Percentiles rank a stretch among this genome's conserved stretches.
Conservation (phyloP, 2,888 invertebrate species). For the Periphyllus acericola region DNA sequence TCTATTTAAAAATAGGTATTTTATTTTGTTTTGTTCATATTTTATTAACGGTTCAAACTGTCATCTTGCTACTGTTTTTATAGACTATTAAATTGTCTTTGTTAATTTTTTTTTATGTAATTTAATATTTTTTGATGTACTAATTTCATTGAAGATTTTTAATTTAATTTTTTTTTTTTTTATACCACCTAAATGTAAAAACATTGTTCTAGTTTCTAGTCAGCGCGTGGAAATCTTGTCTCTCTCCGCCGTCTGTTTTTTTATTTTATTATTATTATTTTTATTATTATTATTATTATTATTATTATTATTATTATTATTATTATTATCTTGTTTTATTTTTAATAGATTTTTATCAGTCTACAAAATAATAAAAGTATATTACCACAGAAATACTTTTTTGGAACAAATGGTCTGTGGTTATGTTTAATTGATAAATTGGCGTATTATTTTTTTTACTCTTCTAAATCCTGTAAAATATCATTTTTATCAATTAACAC, state of each 20-base stretch:
- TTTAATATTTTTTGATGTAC: slow-evolving; percentile 53
- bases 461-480: neutral
- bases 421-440: slow-evolving; percentile 4
- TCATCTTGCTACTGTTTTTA: slow-evolving; percentile 9
- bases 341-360: neutral
- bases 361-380: slow-evolving; percentile 4
- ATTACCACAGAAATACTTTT: slow-evolving; percentile 25
- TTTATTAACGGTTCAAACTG: slow-evolving; percentile 16
- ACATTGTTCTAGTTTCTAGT: slow-evolving; percentile 59
- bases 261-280: slow-evolving; percentile 36
- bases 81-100: slow-evolving; percentile 40
- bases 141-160: slow-evolving; percentile 27
- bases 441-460: neutral
- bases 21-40: slow-evolving; percentile 50
- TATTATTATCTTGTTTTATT: slow-evolving; percentile 28
- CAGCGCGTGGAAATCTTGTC: slow-evolving; percentile 45
- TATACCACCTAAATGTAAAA: slow-evolving; percentile 53
- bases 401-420: slow-evolving; percentile 17
- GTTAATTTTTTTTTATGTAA: slow-evolving; percentile 50
- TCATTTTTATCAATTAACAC: neutral
- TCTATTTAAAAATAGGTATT: slow-evolving; percentile 54
- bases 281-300: slow-evolving; percentile 38
- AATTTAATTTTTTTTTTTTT: slow-evolving; percentile 15
- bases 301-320: slow-evolving; percentile 44
- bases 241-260: slow-evolving; percentile 53